phyloP scores from a whole-genome alignment of 2,113 vertebrate species.

The Upupa epops region DNA sequence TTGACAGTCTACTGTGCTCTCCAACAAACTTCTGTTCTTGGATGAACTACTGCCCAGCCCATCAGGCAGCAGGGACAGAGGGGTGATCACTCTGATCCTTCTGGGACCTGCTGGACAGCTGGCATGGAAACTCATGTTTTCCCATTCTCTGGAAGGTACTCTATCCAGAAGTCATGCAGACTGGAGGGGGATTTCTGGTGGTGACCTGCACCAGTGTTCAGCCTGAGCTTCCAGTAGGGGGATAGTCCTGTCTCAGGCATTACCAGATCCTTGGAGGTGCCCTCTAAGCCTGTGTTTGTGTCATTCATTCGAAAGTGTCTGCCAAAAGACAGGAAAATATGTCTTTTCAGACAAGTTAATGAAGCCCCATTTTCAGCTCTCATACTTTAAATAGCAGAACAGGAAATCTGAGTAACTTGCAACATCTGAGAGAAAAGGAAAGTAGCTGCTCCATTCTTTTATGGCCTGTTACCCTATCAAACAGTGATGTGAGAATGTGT shows the following conservation, averaged over 20 bases:
- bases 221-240: not conserved
- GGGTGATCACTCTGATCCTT: not conserved
- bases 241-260: not conserved
- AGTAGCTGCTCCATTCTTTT: conserved; percentile 29
- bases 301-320: not conserved
- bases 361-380: conserved; percentile 16
- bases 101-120: not conserved
- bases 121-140: not conserved
- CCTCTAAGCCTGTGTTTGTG: not conserved
- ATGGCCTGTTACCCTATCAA: conserved; percentile 19
- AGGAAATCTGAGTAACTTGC: conserved; percentile 39
- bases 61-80: not conserved
- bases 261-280: rapidly evolving
- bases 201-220: not conserved
- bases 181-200: not conserved
- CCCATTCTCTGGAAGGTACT: not conserved
- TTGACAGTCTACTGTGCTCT: not conserved
- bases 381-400: conserved; percentile 36
- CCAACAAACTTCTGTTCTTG: not conserved
- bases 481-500: conserved; percentile 23
- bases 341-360: conserved; percentile 21
- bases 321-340: not conserved
- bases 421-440: conserved; percentile 49
- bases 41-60: not conserved
- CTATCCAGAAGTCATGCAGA: not conserved